Conservation (phyloP, 2,797 vertebrate species). For the Distichodus sexfasciatus region DNA sequence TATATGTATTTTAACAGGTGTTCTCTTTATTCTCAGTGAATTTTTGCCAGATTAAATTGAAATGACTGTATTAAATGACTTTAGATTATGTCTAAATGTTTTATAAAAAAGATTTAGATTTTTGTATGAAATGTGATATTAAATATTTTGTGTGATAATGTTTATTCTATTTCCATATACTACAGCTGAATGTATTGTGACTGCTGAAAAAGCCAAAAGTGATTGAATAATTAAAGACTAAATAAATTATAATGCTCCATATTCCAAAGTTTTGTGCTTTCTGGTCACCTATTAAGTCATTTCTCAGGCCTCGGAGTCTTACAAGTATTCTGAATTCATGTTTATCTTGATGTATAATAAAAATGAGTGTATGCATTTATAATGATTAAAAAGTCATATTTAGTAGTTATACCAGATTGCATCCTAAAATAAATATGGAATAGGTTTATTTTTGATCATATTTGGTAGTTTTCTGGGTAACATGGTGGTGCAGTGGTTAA, state of each 20-base stretch:
- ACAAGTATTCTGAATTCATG: too few species aligned
- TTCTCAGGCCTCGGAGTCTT: too few species aligned
- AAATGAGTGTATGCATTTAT: too few species aligned
- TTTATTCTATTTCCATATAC: conserved; percentile 63
- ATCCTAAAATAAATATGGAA: too few species aligned
- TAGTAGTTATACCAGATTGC: too few species aligned
- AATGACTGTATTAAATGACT: conserved; percentile 60
- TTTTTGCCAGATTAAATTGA: conserved; percentile 62
- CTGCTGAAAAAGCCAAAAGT: conserved; percentile 60
- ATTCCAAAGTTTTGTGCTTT: conserved; percentile 5
- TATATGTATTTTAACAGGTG: conserved; percentile 73
- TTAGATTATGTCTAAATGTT: conserved; percentile 74
- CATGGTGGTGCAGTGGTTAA: too few species aligned
- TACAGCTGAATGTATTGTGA: conserved; percentile 77
- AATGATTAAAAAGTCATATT: too few species aligned
- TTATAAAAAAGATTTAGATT: conserved; percentile 77
- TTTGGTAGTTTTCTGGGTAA: too few species aligned
- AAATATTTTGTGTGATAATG: conserved; percentile 72
- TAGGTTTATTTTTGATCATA: too few species aligned
- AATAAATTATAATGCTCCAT: conserved; percentile 55
- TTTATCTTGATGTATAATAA: too few species aligned
- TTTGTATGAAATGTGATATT: conserved; percentile 76
- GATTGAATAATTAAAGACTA: conserved; percentile 64
- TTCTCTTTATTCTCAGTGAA: conserved; percentile 69
- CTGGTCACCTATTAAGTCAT: too few species aligned